Percentiles rank a stretch among this genome's conserved stretches.
These are phyloP conservation scores for Eupelmus urozonus DNA, from an alignment of 2,888 invertebrate species.

Conservation along the genomic window DNA sequence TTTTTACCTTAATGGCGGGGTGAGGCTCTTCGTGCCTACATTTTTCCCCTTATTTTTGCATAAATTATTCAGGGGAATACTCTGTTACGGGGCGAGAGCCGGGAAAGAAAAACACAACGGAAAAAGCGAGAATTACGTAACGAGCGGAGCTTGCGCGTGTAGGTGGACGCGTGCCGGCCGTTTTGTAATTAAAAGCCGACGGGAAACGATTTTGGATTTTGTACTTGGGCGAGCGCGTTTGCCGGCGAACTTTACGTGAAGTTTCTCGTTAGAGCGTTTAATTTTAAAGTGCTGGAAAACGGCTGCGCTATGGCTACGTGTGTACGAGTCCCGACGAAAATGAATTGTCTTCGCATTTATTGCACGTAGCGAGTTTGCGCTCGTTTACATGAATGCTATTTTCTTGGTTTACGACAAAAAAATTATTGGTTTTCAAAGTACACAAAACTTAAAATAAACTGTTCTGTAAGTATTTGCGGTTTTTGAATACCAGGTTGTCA, in stretches of 20 bases:
- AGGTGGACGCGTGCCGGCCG: background rate
- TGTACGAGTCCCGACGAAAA: background rate
- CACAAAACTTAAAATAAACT: too few species aligned
- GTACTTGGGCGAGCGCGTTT: too few species aligned
- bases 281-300: background rate
- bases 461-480: too few species aligned
- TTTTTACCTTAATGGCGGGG: constrained; percentile 13
- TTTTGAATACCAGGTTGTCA: too few species aligned
- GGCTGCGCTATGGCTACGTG: background rate
- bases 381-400: background rate
- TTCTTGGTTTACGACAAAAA: too few species aligned
- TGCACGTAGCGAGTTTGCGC: background rate
- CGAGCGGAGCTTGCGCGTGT: background rate
- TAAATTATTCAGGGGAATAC: constrained; percentile 29
- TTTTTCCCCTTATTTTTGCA: background rate
- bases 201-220: constrained; percentile 48
- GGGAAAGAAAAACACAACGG: background rate
- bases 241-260: constrained; percentile 47
- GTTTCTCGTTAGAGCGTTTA: constrained; percentile 39
- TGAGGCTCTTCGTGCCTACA: background rate
- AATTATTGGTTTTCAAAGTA: too few species aligned
- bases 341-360: background rate
- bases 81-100: background rate
- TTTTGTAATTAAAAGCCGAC: constrained; percentile 34
- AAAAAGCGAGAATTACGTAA: background rate